Evolutionary conservation across 2,113 vertebrate genomes (phyloP).

Genomic region (Cavia porcellus): DNA sequence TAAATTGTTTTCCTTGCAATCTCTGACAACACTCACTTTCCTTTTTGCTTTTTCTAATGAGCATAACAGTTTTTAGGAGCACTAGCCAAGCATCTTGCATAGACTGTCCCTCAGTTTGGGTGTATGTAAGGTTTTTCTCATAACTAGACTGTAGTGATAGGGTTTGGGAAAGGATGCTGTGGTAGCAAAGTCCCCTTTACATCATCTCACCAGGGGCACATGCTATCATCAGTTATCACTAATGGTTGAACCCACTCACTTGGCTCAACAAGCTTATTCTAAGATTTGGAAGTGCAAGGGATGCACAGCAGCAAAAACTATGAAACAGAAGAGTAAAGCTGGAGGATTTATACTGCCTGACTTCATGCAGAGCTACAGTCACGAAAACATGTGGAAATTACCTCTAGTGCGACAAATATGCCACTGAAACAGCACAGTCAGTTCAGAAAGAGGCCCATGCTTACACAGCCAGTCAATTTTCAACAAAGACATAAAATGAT

Average conservation of each 20-base stretch:
- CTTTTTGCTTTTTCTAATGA: not conserved
- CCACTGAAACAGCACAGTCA: not conserved
- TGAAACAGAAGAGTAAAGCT: not conserved
- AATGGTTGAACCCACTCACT: not conserved
- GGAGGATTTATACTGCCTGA: not conserved
- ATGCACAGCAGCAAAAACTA: not conserved
- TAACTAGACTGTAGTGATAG: not conserved
- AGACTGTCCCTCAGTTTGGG: not conserved
- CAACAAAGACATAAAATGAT: slow-evolving; percentile 26
- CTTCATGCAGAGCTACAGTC: not conserved
- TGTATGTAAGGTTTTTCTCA: not conserved
- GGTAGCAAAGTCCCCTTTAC: not conserved
- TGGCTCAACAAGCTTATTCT: not conserved
- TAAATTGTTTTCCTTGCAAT: too few relatives aligned
- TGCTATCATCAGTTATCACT: not conserved
- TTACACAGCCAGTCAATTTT: not conserved
- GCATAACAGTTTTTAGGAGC: not conserved
- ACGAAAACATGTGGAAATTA: not conserved
- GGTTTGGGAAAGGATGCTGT: not conserved
- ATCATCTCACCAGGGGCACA: not conserved
- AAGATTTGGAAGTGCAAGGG: not conserved
- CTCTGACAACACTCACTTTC: not conserved
- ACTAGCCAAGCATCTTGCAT: not conserved
- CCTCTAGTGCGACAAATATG: not conserved
- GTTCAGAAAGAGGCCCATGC: not conserved